Evolutionary conservation across 2,888 invertebrate genomes (phyloP).

Genomic region (Hirtodrosophila confusa): DNA sequence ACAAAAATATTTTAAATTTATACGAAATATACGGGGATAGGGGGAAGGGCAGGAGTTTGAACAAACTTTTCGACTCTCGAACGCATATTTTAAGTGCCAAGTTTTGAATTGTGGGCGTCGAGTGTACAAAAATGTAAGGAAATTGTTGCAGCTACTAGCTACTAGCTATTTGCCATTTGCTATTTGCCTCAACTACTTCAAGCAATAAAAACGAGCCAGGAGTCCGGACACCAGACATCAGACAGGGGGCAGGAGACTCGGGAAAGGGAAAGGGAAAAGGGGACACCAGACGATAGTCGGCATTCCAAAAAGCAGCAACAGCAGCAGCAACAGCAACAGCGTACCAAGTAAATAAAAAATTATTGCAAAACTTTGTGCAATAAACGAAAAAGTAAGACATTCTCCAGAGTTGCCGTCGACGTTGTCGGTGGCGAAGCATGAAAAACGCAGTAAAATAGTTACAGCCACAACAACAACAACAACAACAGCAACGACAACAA

Average conservation of each 20-base stretch:
- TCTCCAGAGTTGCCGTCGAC: conserved; percentile 43
- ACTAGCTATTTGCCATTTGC: conserved; percentile 58
- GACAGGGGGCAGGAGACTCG: conserved; percentile 8
- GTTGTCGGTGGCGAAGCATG: conserved; percentile 64
- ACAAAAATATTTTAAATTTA: conserved; percentile 55
- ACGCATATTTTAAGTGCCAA: conserved; percentile 76
- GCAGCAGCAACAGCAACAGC: conserved; percentile 27
- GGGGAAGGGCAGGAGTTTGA: no score
- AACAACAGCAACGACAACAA: conserved; percentile 16
- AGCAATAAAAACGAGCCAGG: conserved; percentile 61
- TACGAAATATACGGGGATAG: background rate
- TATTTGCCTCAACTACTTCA: conserved; percentile 51
- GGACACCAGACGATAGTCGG: background rate
- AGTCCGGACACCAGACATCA: conserved; percentile 15
- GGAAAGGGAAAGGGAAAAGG: no score
- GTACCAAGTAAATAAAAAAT: conserved; percentile 72
- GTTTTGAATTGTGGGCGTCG: conserved; percentile 62
- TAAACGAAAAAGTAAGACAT: conserved; percentile 76
- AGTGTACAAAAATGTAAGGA: conserved; percentile 62
- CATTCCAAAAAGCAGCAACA: conserved; percentile 34
- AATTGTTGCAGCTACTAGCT: conserved; percentile 67
- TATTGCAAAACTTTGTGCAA: conserved; percentile 76
- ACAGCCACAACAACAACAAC: conserved; percentile 34
- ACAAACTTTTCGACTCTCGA: conserved; percentile 41
- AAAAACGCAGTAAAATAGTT: conserved; percentile 73